Evolutionary conservation across 1,140 invertebrate genomes (phyloP), one percentile per base, ranked within the genome.

Genomic region (Phymastichus coffea): DNA sequence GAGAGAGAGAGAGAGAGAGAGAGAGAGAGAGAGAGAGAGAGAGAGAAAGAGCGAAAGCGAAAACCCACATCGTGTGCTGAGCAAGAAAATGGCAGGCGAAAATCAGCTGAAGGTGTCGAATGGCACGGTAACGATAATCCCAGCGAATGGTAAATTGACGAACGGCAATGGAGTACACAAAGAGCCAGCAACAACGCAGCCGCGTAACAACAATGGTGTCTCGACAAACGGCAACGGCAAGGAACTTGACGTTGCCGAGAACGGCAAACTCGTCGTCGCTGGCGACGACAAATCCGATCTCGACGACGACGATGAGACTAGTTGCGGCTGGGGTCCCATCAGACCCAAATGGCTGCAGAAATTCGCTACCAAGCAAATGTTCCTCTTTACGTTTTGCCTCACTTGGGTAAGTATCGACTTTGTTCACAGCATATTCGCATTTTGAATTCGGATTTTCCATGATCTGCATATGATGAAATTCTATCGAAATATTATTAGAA

Each of bases 331-430:
- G 57, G 89, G 89, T 4, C 82, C 82, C 3, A 89, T 83, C 61
- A 80, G 82, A 30, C 89, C 90, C 0, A 73, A 77, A 1, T 93
- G 89, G 87, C 69, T 90, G 22, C 86, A 91, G 57, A 80, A 80
- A 10, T 90, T 94, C 67, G 90, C 92, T 22, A 93, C 91, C n/a
- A 95, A 94, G 64, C 88, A 94, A 69, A 85, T 90, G 20, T 96
- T 96, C 75, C 85, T 96, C 75, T 83, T 89, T 54, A 88, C 91
- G 8, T 96, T 95, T 77, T 91, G 93, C 67, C 82, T 92, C 55
- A 91, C 91, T 15, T 93, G 91, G 86, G 91, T 79, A 53, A 62
- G 72, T 64, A 41, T 6, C 4, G 4, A n/a, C 6, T 10, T 17
- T 41, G 2, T 33, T n/a, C n/a, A n/a, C n/a, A n/a, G n/a, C n/a